Evolutionary conservation across 2,113 vertebrate species (phyloP), one percentile per base, ranked within the genome.

Genomic region (Gulo gulo): DNA sequence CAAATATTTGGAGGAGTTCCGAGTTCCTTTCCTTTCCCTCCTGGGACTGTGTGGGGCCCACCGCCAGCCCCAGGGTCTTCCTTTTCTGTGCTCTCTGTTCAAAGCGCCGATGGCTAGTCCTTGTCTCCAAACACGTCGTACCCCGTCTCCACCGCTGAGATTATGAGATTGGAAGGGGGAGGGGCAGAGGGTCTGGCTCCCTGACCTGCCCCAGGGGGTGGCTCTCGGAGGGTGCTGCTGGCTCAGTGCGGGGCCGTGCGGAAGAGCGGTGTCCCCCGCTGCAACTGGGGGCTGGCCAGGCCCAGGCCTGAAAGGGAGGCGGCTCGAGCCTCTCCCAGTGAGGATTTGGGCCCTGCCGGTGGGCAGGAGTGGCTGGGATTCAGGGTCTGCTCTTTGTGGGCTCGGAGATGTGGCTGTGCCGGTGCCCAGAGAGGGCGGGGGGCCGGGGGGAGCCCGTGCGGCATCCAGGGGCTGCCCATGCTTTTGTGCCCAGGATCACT

Each of bases 401-500:
- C 63, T 42, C 0, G 3, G 57, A 52, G 6, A 85, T 9, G 23
- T 55, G 10, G 14, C 31, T 7, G 8, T 31, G 26, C 14, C 0
- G 24, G n/a, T 3, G 31, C 18, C 42, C 13, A 1, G 15, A 20
- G 74, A 39, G 73, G 74, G 26, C 8, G 7, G 6, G 2, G 20
- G 2, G 4, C 0, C 4, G 4, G 73, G 42, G 31, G 24, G 8
- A 0, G 1, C 7, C 34, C 1, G 11, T 3, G 34, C 4, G 80
- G 20, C 9, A 50, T 71, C 34, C 0, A 0, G 15, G 24, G 29
- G 14, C 18, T 10, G 34, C 2, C 34, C 7, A 1, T 1, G 21
- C 0, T 6, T 74, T 29, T 21, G 36, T 34, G 4, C 24, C 55
- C 94, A 98, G 98, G 98, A 99, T 1, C 76, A 59, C 31, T 71